These are phyloP conservation scores for Patella pellucida DNA, from an alignment of 2,888 invertebrate genomes.

Conservation along the genomic window DNA sequence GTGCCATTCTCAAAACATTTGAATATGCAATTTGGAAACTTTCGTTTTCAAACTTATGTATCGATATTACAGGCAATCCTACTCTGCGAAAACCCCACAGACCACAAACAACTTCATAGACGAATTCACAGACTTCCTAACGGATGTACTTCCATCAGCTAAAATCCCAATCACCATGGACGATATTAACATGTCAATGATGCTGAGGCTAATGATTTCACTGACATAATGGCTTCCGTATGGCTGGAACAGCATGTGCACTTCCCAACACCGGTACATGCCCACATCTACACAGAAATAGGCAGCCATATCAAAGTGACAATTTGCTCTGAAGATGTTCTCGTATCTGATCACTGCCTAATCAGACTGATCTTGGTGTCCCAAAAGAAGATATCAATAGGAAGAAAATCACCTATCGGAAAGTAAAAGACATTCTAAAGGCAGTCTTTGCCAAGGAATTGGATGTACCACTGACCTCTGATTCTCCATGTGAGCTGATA, in stretches of 20 bases:
- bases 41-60: too few relatives aligned
- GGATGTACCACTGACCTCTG: background rate
- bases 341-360: background rate
- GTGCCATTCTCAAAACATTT: too few relatives aligned
- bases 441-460: constrained; percentile 1
- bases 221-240: too few relatives aligned
- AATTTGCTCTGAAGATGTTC: constrained; percentile 4
- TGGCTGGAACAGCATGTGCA: constrained; percentile 7
- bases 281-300: constrained; percentile 9
- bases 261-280: constrained; percentile 8
- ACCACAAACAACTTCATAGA: too few relatives aligned
- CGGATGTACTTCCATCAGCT: too few relatives aligned
- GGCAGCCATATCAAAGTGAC: constrained; percentile 3
- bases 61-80: too few relatives aligned
- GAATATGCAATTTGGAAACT: too few relatives aligned
- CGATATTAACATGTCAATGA: constrained; percentile 2
- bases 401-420: constrained; percentile 9
- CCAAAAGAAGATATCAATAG: constrained; percentile 11
- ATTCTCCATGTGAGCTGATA: too few relatives aligned
- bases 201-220: background rate
- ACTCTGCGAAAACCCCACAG: too few relatives aligned
- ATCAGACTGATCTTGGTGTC: constrained; percentile 3
- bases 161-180: background rate
- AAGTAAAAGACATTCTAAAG: background rate
- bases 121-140: too few relatives aligned